phyloP scores from a whole-genome alignment of 1,140 invertebrate species.

The Lysiphlebus fabarum region DNA sequence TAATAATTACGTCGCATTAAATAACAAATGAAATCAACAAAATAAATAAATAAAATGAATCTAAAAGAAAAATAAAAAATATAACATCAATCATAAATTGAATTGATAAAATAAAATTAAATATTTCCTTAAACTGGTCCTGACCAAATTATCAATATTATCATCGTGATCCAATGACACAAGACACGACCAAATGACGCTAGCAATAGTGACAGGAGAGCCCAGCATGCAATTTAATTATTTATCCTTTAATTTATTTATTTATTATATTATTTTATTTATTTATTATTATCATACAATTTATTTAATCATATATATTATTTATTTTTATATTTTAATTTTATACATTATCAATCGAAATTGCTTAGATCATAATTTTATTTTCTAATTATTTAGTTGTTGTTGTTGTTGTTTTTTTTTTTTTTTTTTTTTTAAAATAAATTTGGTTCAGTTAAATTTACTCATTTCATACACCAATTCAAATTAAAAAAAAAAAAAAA shows the following conservation, averaged over 20 bases:
- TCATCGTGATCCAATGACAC: slow-evolving; percentile 29
- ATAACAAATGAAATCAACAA: slow-evolving; percentile 1
- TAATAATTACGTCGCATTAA: too few species aligned
- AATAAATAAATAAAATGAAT: slow-evolving; percentile 19
- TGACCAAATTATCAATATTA: slow-evolving; percentile 6
- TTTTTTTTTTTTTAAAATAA: too few species aligned
- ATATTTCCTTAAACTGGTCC: slow-evolving; percentile 4
- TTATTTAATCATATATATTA: slow-evolving; percentile 17
- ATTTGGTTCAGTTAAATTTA: too few species aligned
- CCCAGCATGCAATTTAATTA: slow-evolving; percentile 43
- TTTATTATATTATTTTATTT: slow-evolving; percentile 24
- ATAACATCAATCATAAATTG: background rate
- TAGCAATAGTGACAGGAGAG: slow-evolving; percentile 57
- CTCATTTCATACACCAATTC: too few species aligned
- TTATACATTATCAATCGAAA: too few species aligned
- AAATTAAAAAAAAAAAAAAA: too few species aligned
- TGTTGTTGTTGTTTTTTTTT: too few species aligned
- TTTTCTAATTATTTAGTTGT: too few species aligned
- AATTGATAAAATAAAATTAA: background rate
- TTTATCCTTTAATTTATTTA: slow-evolving; percentile 31
- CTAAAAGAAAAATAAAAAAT: background rate
- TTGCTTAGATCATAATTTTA: too few species aligned
- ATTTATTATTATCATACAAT: slow-evolving; percentile 14
- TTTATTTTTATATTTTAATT: too few species aligned
- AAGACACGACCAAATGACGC: slow-evolving; percentile 40